Conservation (phyloP, 2,113 vertebrate species). For the Barnardius zonarius region DNA sequence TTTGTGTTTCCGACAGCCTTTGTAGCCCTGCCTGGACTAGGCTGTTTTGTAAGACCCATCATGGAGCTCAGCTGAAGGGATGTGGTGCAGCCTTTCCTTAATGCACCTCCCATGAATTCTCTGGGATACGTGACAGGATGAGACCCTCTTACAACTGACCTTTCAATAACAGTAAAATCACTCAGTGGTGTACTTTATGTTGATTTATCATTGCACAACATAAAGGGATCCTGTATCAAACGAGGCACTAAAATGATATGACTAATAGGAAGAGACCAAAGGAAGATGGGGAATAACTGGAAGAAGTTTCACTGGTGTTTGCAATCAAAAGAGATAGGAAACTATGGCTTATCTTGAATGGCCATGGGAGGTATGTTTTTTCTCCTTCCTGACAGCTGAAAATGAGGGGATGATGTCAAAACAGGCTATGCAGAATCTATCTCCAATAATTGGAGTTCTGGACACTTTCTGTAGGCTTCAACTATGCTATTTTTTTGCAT, state of each 20-base stretch:
- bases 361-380: neutral
- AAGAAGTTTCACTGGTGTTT: conserved; percentile 40
- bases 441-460: neutral
- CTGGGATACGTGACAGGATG: neutral
- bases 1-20: neutral
- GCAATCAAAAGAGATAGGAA: conserved; percentile 27
- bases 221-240: conserved; percentile 59
- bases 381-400: neutral
- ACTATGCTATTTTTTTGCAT: neutral
- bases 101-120: neutral
- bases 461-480: neutral
- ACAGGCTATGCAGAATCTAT: neutral
- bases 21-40: rapidly evolving
- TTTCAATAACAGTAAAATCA: conserved; percentile 64
- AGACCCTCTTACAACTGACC: neutral
- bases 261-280: conserved; percentile 39
- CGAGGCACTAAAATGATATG: conserved; percentile 48
- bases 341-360: conserved; percentile 30
- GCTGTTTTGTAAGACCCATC: neutral
- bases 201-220: conserved; percentile 46
- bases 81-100: neutral
- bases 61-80: neutral
- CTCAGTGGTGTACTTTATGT: conserved; percentile 38
- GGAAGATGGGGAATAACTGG: conserved; percentile 25
- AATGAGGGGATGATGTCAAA: conserved; percentile 30